Evolutionary conservation across 64 coral and sea anemone genomes (phyloP), one percentile per base, ranked within the genome.

Genomic region (Montipora capricornis): DNA sequence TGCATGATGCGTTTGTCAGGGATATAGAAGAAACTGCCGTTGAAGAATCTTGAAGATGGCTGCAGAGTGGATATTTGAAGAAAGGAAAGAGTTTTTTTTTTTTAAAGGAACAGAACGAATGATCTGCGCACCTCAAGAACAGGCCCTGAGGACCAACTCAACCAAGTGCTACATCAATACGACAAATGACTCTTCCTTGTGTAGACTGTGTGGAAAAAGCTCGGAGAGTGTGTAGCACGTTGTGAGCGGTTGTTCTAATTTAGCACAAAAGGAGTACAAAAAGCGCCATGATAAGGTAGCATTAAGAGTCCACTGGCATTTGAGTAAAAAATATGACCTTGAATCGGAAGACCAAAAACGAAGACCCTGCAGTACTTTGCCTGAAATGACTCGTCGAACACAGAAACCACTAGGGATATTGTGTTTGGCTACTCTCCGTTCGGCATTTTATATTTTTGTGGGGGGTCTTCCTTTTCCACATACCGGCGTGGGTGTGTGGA

Each of bases 61-160:
- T 93, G 14, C 78, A 44, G 37, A 37, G 14, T 9, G 71, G 66
- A 49, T 13, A 76, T 16, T n/a, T 87, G 16, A 93, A 87, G 14
- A 93, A 76, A 37, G 29, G 29, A 37, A 37, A 37, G 29, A 37
- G 29, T 37, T 37, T 37, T 37, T 37, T 37, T 37, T 37, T 37
- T 37, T 37, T 37, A n/a, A 75, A 5, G 52, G 49, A 29, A 87
- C 71, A n/a, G 82, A 93, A 66, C 46, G 67, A 14, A 44, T 79
- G 14, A 87, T 93, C 7, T 67, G 11, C 17, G 91, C 82, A 46
- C 52, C 91, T 7, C 91, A 87, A 87, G 91, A 93, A 5, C 91
- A 87, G 67, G 83, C 83, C 16, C 22, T 87, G 10, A 87, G 82
- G 44, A 93, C 82, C 12, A 87, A 68, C 70, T 13, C 57, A 5